These are phyloP conservation scores for Dioctria linearis DNA, from an alignment of 2,888 invertebrate species.

Conservation along the genomic window DNA sequence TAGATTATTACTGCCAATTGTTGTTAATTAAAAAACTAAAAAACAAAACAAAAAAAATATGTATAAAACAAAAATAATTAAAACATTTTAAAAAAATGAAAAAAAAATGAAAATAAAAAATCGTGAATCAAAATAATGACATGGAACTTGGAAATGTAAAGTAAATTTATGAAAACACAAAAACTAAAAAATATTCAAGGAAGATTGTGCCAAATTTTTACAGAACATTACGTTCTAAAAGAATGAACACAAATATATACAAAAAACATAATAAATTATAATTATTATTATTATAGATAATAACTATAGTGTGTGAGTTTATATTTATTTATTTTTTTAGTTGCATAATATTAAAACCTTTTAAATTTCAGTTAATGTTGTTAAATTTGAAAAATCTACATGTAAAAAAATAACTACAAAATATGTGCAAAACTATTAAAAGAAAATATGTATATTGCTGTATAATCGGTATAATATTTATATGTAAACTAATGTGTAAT, in stretches of 20 bases:
- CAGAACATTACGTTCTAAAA: neutral
- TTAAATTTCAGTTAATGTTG: too few species aligned
- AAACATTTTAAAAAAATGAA: too few species aligned
- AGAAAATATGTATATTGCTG: constrained; percentile 6
- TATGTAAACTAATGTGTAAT: constrained; percentile 3
- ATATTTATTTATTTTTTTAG: too few species aligned
- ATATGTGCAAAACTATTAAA: constrained; percentile 8
- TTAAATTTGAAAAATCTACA: too few species aligned
- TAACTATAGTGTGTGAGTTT: neutral
- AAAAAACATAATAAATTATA: neutral
- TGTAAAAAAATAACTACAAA: neutral
- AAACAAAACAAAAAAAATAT: neutral
- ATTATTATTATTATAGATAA: too few species aligned
- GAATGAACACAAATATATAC: neutral
- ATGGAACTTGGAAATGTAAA: neutral
- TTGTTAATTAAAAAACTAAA: neutral
- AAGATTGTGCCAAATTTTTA: constrained; percentile 51
- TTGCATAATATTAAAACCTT: too few species aligned
- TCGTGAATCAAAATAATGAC: neutral
- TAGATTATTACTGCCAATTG: neutral
- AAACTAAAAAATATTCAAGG: constrained; percentile 23
- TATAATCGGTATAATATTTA: neutral
- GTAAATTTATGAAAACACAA: too few species aligned
- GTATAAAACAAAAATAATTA: too few species aligned
- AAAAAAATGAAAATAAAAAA: too few species aligned